Conservation (phyloP, 2,797 vertebrate genomes). For the Bufotes viridis region DNA sequence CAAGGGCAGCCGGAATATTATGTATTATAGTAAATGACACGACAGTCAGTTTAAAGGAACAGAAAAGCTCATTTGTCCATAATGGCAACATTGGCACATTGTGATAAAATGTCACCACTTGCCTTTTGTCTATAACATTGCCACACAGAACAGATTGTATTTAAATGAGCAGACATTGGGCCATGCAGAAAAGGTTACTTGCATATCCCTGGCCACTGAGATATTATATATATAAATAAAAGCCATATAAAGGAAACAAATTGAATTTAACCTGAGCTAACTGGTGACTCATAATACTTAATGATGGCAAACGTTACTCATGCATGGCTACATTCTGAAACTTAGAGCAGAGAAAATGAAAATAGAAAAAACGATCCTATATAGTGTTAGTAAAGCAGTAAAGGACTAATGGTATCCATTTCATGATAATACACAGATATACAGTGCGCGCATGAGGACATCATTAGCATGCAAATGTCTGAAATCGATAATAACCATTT, state of each 20-base stretch:
- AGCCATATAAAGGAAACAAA: conserved; percentile 30
- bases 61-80: background rate
- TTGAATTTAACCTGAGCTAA: conserved; percentile 50
- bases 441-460: background rate
- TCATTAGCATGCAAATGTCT: too few relatives aligned
- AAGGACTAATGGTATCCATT: background rate
- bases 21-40: background rate
- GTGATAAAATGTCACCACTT: conserved; percentile 51
- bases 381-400: background rate
- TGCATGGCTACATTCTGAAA: conserved; percentile 15
- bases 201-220: conserved; percentile 15
- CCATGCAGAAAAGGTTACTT: conserved; percentile 49
- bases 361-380: background rate
- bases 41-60: background rate
- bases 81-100: background rate
- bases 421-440: background rate
- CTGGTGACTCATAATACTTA: conserved; percentile 51
- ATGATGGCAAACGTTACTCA: conserved; percentile 40
- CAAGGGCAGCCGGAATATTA: background rate
- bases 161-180: conserved; percentile 42
- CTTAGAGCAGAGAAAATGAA: background rate
- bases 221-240: conserved; percentile 34
- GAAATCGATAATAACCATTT: too few relatives aligned
- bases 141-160: conserved; percentile 18
- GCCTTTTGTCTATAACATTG: conserved; percentile 35